Conservation (phyloP, 2,797 vertebrate species). For the Clarias laeviceps region DNA sequence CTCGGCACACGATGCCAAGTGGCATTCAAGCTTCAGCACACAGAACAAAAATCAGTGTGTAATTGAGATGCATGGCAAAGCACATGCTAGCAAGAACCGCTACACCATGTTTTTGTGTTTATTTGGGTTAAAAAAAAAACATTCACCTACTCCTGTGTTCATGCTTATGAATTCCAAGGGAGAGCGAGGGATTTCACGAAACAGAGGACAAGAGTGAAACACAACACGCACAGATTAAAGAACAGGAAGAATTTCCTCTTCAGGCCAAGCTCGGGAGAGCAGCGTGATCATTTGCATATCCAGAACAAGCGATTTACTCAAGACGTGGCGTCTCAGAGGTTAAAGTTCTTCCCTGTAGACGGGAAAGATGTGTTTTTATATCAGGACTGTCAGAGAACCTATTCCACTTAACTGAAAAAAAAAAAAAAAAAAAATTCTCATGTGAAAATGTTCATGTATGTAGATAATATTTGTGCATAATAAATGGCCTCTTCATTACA, state of each 20-base stretch:
- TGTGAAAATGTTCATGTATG: not conserved
- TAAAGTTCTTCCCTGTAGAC: conserved; percentile 1
- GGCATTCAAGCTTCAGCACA: conserved; percentile 54
- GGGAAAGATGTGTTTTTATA: not conserved
- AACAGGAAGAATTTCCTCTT: conserved; percentile 20
- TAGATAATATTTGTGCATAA: not conserved
- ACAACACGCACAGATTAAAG: conserved; percentile 32
- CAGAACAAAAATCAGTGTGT: conserved; percentile 49
- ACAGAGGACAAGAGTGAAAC: not conserved
- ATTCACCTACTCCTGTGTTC: not conserved
- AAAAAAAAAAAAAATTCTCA: not conserved
- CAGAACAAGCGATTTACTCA: not conserved
- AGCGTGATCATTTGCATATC: conserved; percentile 22
- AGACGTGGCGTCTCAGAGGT: conserved; percentile 3
- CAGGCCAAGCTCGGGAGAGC: conserved; percentile 3
- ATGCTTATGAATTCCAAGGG: conserved; percentile 6
- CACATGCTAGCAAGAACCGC: conserved; percentile 45
- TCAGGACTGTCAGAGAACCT: not conserved
- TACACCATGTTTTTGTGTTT: conserved; percentile 2
- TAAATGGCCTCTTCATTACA: no score
- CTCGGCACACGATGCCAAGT: conserved; percentile 57
- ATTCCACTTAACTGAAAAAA: not conserved
- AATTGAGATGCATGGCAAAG: conserved; percentile 44
- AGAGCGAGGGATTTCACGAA: conserved; percentile 28
- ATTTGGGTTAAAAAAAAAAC: not conserved